phyloP scores from a whole-genome alignment of 2,113 vertebrate genomes.

The Todiramphus saurophagus region DNA sequence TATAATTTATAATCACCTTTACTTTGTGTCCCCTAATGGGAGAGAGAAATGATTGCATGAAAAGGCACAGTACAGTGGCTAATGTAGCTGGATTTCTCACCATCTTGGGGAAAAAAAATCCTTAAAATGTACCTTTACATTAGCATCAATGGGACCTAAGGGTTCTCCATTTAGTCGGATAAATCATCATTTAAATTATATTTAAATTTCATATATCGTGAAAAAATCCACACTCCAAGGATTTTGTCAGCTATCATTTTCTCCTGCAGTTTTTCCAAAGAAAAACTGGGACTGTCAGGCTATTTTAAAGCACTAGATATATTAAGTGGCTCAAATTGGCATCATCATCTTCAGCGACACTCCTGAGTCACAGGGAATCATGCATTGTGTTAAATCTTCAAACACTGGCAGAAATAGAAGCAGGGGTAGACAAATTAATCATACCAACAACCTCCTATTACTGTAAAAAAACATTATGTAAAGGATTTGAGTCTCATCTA shows the following conservation, averaged over 20 bases:
- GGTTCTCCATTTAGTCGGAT: not conserved
- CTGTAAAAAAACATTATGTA: not conserved
- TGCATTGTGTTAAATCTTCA: not conserved
- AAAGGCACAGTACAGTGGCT: not conserved
- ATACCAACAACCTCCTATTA: not conserved
- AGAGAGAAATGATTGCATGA: not conserved
- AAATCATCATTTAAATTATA: not conserved
- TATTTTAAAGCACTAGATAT: not conserved
- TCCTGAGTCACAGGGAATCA: not conserved
- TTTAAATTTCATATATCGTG: not conserved
- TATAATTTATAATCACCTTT: not conserved
- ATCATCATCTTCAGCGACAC: not conserved
- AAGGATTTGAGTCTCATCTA: not conserved
- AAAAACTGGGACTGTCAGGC: not conserved
- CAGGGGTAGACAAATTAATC: not conserved
- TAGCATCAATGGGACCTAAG: not conserved
- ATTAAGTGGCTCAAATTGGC: not conserved
- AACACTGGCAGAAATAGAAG: not conserved
- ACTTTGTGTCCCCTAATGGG: not conserved
- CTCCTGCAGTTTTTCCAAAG: not conserved
- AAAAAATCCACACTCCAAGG: not conserved
- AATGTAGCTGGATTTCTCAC: not conserved
- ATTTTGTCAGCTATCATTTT: not conserved
- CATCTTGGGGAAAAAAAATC: not conserved
- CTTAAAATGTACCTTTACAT: not conserved